Percentiles rank a stretch among this genome's conserved stretches.
Conservation (phyloP, 2,113 vertebrate genomes). For the Trogon surrucura region DNA sequence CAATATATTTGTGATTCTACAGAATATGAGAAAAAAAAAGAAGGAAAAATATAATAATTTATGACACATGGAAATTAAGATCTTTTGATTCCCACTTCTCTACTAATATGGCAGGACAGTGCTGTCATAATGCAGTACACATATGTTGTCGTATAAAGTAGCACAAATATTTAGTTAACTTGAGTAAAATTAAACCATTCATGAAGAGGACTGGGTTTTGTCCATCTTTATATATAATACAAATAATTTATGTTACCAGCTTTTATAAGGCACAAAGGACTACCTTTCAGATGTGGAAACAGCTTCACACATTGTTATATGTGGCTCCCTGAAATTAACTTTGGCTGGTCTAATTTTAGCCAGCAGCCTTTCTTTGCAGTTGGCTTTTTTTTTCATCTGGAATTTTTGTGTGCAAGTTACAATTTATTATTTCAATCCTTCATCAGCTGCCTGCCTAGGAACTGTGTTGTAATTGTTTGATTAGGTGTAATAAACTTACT, state of each 20-base stretch:
- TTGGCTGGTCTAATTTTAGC: background rate
- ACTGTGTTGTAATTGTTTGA: slow-evolving; percentile 30
- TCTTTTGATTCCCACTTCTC: background rate
- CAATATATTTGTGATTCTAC: background rate
- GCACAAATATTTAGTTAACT: background rate
- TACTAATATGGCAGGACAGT: background rate
- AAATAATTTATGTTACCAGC: background rate
- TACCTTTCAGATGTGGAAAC: background rate
- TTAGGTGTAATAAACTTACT: slow-evolving; percentile 52
- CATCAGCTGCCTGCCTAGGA: background rate
- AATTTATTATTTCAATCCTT: slow-evolving; percentile 7
- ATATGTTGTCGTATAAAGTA: background rate
- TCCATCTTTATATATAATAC: background rate
- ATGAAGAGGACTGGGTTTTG: accelerated
- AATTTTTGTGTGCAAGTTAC: background rate
- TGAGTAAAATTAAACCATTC: background rate
- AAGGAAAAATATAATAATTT: background rate
- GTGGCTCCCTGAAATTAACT: background rate
- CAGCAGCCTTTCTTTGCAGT: background rate
- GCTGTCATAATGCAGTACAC: background rate
- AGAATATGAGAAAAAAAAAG: background rate
- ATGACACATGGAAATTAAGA: background rate
- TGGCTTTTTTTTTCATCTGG: background rate
- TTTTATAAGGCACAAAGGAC: background rate
- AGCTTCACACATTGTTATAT: background rate